Evolutionary conservation across 2,888 invertebrate genomes (phyloP), one percentile per base, ranked within the genome.

Genomic region (Thalpophila matura): DNA sequence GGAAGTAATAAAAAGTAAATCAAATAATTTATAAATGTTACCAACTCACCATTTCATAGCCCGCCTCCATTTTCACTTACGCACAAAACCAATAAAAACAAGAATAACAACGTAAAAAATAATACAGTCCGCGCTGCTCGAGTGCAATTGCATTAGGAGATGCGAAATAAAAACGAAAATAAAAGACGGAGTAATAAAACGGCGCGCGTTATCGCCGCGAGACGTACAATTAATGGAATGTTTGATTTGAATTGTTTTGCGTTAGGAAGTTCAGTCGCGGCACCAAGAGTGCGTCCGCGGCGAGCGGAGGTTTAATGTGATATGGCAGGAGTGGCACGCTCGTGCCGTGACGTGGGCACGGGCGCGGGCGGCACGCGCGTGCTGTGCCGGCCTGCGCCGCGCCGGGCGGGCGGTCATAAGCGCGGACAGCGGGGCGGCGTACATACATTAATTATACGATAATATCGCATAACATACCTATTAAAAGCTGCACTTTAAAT

Each of bases 61-160:
- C 66, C 75, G 80, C 80, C 82, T 86, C 85, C 88, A 86, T 89
- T 85, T 89, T 89, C 91, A 89, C 88, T 86, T 86, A 86, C 87
- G 87, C 93, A 93, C 92, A 88, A 86, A 89, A 86, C 85, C 89
- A 91, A 80, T 87, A 89, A 92, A 91, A 91, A 86, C 77, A 80
- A 84, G 76, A 84, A 85, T 86, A 88, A 89, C 86, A 85, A 85
- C 81, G 82, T 77, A 85, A 87, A 87, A 87, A 88, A 89, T 90
- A 91, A 89, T 89, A 89, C 82, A 81, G 88, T 86, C 87, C 87
- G 89, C 86, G 88, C 83, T 90, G 91, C 89, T 92, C 89, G 91
- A 91, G 81, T 93, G 93, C 92, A 93, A 93, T 94, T 92, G 93
- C 91, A 93, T 93, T 94, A 92, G 84, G 83, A 84, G 87, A 90